Base-by-base conservation (phyloP, 2,888 invertebrate species). In the Acrobasis consociella region DNA sequence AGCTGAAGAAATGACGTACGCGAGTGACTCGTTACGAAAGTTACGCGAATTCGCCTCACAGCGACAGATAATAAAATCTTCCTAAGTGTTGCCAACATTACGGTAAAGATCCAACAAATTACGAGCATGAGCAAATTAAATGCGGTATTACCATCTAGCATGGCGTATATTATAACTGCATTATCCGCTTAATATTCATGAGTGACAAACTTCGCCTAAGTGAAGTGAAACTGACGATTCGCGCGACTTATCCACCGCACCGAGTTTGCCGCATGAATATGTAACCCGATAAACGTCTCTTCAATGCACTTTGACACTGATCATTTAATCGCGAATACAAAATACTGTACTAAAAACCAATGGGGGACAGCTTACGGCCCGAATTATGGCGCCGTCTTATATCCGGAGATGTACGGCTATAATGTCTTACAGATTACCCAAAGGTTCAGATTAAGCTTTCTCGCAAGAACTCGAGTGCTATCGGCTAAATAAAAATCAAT, bases 401-500 rank as follows among this genome's bases (percentile, higher is more conserved):
- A 42, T 50, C 59, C 59, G 58, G 38, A 65, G 60, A 65, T 67
- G 65, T 63, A 61, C 69, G 65, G 64, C 64, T 68, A 66, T 72
- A 71, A 72, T 71, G 69, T 67, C 64, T 66, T 67, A 68, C 69
- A 73, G 73, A 74, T 73, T 75, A 74, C 74, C 73, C 72, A 63
- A 69, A 76, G 77, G 78, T 73, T 75, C 69, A 76, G 80, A 84
- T 83, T 78, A 84, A 75, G 69, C 73, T 71, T 67, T 64, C 68
- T 70, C 65, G 68, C 65, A 66, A 67, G 62, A 61, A 67, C 65
- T 68, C 72, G 73, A 76, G 80, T 74, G 77, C 74, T 79, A 82
- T 81, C 76, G 73, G 77, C 78, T 86, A 88, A 90, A 89, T 89
- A 91, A 89, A 89, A 91, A 89, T 90, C 90, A 86, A 91, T 91